These are phyloP conservation scores for Panagrolaimus sp. DNA, from an alignment of 1,140 invertebrate species.

Conservation along the genomic window DNA sequence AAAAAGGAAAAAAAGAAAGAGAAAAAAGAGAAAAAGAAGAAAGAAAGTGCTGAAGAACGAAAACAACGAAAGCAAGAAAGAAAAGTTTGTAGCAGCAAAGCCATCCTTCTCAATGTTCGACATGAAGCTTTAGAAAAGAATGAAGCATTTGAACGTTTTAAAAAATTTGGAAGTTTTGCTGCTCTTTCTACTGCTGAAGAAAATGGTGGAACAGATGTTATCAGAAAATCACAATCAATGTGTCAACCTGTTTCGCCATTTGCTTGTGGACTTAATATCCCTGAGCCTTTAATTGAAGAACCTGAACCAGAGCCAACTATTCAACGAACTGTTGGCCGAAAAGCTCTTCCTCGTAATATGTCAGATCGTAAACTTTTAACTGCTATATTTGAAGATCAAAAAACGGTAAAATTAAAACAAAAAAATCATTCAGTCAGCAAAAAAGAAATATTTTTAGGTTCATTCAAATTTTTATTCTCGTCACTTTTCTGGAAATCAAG, in stretches of 20 bases:
- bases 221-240: slow-evolving; percentile 6
- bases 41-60: no score
- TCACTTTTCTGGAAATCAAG: no score
- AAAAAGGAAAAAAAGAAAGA: no score
- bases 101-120: background rate
- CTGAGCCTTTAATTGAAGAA: background rate
- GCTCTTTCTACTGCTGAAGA: background rate
- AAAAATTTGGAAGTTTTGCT: background rate
- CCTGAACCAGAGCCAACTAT: background rate
- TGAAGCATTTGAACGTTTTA: slow-evolving; percentile 7
- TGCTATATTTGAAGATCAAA: slow-evolving; percentile 10
- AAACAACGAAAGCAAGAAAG: background rate
- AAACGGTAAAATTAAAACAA: background rate
- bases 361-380: slow-evolving; percentile 4
- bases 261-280: background rate
- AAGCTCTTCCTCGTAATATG: slow-evolving; percentile 3
- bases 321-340: background rate
- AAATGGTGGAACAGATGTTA: background rate
- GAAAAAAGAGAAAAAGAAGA: no score
- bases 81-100: background rate
- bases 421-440: no score
- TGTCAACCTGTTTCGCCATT: slow-evolving; percentile 7
- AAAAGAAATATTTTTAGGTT: no score
- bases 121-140: slow-evolving; percentile 6
- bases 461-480: no score